Evolutionary conservation across 2,797 vertebrate species (phyloP), one percentile per base, ranked within the genome.

Genomic region (Petrocephalus schoutedeni): DNA sequence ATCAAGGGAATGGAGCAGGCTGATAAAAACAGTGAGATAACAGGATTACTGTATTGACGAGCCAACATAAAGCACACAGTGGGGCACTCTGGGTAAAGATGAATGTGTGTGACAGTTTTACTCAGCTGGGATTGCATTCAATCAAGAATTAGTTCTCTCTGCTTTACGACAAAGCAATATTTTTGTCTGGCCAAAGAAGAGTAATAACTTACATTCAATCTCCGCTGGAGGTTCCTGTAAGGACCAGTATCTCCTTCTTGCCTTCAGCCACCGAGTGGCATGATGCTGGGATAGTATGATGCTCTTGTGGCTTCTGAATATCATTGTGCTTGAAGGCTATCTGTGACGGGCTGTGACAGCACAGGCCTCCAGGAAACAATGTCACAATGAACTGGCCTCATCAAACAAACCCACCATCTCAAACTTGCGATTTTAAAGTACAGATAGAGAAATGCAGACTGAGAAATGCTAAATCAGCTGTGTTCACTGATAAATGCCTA

Each of bases 11-110:
- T 89, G 91, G 91, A 90, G 89, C 90, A 74, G 91, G 90, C 92
- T 89, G 90, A 93, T 92, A 92, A 89, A 90, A 91, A 91, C 49
- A 86, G 93, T 91, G 89, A 88, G 89, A 90, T 54, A n/a, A 49
- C 21, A 82, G 87, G 71, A 88, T 84, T 82, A 54, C 85, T 74
- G 84, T 74, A 51, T 58, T 59, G 28, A 45, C 41, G 61, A 86
- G 87, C 56, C 86, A 59, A 87, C 85, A 49, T 80, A 58, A 80
- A 82, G n/a, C 56, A 67, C 51, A 87, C 10, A 61, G 28, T 45
- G 32, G 10, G 61, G 23, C 74, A 77, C 36, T 74, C 86, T 54
- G 54, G 49, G 85, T 57, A 58, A 58, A 58, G 59, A 61, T 45
- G 71, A 82, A 49, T 74, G 49, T 56, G n/a, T 19, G 74, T 28